Base-by-base conservation (phyloP, 1,140 invertebrate genomes). In the Apis cerana region DNA sequence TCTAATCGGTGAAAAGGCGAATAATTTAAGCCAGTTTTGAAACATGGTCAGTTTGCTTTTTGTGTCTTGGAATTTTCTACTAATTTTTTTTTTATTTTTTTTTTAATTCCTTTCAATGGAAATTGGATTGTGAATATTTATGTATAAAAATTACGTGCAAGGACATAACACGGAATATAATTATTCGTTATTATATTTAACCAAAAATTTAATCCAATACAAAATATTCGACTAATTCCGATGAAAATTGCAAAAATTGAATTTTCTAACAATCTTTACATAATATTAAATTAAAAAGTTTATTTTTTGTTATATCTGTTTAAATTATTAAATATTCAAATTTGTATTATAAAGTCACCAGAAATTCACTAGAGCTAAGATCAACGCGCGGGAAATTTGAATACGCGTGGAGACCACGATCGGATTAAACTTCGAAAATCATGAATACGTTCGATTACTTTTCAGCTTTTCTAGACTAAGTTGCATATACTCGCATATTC, bases 381-480 rank as follows among this genome's bases (percentile, higher is more conserved):
- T 65, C 12, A 64, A 27, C 27, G 33, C n/a, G 5, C 43, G 17
- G 21, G 33, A 75, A 62, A 43, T 75, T 43, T n/a, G 48, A 50
- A 15, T 48, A n/a, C 43, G 50, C n/a, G 48, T 10, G n/a, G 27
- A 65, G 52, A 76, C 74, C 74, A 13, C 23, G 59, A 23, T 19
- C 23, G 54, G 61, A 76, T 76, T 76, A 76, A 76, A 76, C 48
- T 64, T 9, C 33, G 74, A 19, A 33, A 64, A n/a, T 62, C 15
- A 43, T 12, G 19, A 23, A 48, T 52, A 13, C 48, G 7, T 52
- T 54, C 74, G 50, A 52, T 61, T 43, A 65, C 33, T 68, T 5
- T 56, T 43, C 21, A n/a, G 58, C n/a, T 75, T n/a, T 23, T 50
- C n/a, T 17, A 17, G 5, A 0, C 12, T 43, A 43, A 43, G 4